These are phyloP conservation scores for Aphyosemion australe DNA, from an alignment of 2,113 vertebrate genomes.

Conservation along the genomic window DNA sequence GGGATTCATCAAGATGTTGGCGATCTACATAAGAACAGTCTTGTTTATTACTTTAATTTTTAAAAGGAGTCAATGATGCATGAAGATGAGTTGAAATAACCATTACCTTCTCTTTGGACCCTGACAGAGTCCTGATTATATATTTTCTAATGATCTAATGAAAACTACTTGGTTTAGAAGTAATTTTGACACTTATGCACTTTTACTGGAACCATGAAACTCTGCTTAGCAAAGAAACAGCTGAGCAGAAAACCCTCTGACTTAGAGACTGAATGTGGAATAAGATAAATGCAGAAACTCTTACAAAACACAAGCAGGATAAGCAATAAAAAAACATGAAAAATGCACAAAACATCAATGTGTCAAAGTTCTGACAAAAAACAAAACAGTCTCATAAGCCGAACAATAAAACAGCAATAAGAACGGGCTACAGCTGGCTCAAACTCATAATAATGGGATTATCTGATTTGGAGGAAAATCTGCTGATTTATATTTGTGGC, in stretches of 20 bases:
- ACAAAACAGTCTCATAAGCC: not conserved
- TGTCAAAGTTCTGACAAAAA: not conserved
- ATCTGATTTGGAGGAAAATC: slow-evolving; percentile 33
- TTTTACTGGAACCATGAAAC: too few species aligned
- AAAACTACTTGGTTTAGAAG: too few species aligned
- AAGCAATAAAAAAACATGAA: not conserved
- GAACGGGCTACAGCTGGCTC: slow-evolving; percentile 48
- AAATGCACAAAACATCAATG: slow-evolving; percentile 10
- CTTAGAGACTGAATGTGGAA: not conserved
- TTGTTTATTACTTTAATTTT: too few species aligned
- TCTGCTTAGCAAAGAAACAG: not conserved
- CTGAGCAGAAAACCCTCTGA: not conserved
- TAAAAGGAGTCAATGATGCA: too few species aligned
- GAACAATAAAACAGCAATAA: slow-evolving; percentile 42
- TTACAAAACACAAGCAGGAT: not conserved
- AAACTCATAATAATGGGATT: slow-evolving; percentile 39
- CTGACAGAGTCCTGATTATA: too few species aligned
- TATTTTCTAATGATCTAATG: too few species aligned
- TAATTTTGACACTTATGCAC: too few species aligned
- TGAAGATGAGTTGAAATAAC: too few species aligned
- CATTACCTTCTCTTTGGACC: too few species aligned
- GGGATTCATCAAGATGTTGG: too few species aligned
- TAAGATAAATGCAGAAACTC: not conserved
- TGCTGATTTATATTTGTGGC: slow-evolving; percentile 32
- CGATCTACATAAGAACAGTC: too few species aligned